Evolutionary conservation across 2,888 invertebrate species (phyloP), one percentile per base, ranked within the genome.

Genomic region (Polietes domitor): DNA sequence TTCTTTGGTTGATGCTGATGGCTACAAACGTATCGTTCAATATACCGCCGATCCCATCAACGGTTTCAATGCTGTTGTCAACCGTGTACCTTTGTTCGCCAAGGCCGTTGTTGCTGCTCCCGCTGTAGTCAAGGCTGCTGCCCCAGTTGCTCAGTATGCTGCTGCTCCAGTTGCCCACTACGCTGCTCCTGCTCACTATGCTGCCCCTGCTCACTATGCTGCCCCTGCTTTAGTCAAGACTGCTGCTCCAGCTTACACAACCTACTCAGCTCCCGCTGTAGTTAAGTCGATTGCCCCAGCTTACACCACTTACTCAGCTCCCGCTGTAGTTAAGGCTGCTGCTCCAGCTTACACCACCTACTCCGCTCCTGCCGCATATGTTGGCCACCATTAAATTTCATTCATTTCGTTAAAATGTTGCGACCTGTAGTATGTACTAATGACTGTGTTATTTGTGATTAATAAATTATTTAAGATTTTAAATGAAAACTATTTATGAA

Each of bases 11-110:
- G 91, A 91, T 86, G 85, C 92, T 47, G 92, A 91, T 87, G 92
- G 91, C 10, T 88, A 87, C 85, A 88, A 88, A 82, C 88, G 91
- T 47, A 91, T 91, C 86, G 92, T 92, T 58, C 92, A 92, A 85
- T 92, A 92, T 79, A 91, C 92, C 19, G 90, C 92, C 76, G 92
- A 92, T 85, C 88, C 92, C 63, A 87, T 92, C 77, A 91, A 92
- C 74, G 92, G 92, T 53, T 92, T 92, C 87, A 92, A 92, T 74
- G 92, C 92, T 70, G 91, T 92, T 19, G 92, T 92, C 7, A 89
- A 89, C 10, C 91, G 92, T 75, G 91, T 91, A 77, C 91, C 91
- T 28, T 83, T 92, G 80, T 88, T 73, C 47, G 77, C 73, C 6
- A 73, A 73, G 47, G 74, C 76, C 10, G 50, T 68, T 28, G 43